Evolutionary conservation across 1,140 invertebrate genomes (phyloP).

Genomic region (Leptinotarsa texana): DNA sequence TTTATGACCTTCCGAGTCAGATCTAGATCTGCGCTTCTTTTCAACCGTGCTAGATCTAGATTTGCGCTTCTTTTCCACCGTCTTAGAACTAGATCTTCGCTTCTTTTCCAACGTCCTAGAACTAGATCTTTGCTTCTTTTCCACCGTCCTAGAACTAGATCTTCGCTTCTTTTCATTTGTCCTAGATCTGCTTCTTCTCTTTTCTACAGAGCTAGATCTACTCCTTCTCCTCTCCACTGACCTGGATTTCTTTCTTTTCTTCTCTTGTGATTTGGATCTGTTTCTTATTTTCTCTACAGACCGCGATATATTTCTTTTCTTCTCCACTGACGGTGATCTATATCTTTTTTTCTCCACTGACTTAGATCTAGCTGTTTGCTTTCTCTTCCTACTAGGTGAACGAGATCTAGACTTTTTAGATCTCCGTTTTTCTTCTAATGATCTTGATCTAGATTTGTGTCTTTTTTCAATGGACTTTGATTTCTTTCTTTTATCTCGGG

Average conservation of each 20-base stretch:
- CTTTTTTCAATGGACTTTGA: conserved; percentile 22
- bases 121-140: not conserved
- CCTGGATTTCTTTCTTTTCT: not conserved
- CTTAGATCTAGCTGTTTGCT: conserved; percentile 9
- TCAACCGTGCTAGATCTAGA: not conserved
- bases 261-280: not conserved
- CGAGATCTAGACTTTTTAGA: conserved; percentile 23
- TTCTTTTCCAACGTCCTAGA: not conserved
- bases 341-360: conserved; percentile 25
- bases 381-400: conserved; percentile 8
- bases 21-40: conserved; percentile 1
- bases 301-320: conserved; percentile 20
- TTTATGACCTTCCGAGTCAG: not conserved
- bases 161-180: not conserved
- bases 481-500: conserved; percentile 25
- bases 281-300: conserved; percentile 17
- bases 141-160: not conserved
- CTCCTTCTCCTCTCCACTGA: not conserved
- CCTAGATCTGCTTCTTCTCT: conserved; percentile 1
- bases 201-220: not conserved
- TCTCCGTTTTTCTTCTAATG: conserved; percentile 16
- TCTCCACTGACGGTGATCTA: conserved; percentile 18
- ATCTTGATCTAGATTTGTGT: conserved; percentile 22
- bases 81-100: not conserved
- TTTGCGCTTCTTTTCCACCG: not conserved